Conservation (phyloP, 1,140 invertebrate genomes). For the Oryzaephilus surinamensis region DNA sequence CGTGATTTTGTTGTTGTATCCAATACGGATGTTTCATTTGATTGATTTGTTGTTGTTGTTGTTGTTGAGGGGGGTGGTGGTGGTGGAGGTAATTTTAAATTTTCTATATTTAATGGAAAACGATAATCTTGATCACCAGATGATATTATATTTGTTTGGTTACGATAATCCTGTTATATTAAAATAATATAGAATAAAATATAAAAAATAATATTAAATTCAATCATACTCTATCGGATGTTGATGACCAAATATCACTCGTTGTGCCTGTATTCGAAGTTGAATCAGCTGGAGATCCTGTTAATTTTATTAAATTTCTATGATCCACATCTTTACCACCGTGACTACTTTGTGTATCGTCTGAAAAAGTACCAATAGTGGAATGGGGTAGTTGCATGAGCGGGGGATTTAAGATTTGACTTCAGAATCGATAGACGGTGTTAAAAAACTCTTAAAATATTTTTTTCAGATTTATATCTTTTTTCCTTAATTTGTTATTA, state of each 20-base stretch:
- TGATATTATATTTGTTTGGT: not conserved
- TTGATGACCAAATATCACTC: not conserved
- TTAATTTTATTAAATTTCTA: constrained; percentile 72
- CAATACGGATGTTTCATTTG: constrained; percentile 33
- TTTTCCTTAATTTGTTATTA: too few relatives aligned
- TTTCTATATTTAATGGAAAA: constrained; percentile 21
- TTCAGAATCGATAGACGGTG: too few relatives aligned
- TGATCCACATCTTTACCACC: constrained; percentile 60
- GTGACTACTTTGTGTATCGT: constrained; percentile 4
- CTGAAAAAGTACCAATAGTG: not conserved
- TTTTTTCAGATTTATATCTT: too few relatives aligned
- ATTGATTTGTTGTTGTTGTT: too few relatives aligned
- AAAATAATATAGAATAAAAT: not conserved
- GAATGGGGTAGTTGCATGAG: too few relatives aligned
- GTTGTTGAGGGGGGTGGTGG: constrained; percentile 24
- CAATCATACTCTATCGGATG: constrained; percentile 9
- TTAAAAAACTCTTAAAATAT: too few relatives aligned
- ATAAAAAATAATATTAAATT: constrained; percentile 8
- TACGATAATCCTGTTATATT: constrained; percentile 19
- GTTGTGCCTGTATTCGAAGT: constrained; percentile 10
- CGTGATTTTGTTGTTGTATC: constrained; percentile 36
- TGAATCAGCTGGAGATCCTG: constrained; percentile 52
- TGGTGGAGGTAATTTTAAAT: constrained; percentile 27
- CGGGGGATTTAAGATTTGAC: too few relatives aligned
- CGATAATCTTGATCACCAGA: constrained; percentile 29